Evolutionary conservation across 2,888 invertebrate genomes (phyloP).

Genomic region (Cheiracanthium punctorium): DNA sequence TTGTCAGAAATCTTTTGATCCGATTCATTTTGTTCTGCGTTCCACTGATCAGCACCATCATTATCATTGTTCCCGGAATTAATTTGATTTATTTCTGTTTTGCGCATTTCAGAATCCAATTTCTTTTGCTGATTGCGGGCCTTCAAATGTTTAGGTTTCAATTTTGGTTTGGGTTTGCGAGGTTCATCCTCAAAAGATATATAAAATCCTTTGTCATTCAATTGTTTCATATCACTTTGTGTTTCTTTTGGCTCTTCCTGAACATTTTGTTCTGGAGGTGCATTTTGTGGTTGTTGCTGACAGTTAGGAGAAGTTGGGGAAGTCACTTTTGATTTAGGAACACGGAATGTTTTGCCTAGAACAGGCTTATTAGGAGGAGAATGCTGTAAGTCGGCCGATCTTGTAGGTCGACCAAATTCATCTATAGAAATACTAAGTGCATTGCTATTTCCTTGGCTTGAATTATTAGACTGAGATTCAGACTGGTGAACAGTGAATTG

Average conservation of each 20-base stretch:
- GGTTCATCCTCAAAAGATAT: conserved; percentile 91
- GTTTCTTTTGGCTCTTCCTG: neutral
- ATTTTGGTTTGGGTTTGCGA: conserved; percentile 88
- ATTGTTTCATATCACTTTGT: conserved; percentile 25
- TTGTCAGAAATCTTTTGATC: neutral
- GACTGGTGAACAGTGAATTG: conserved; percentile 38
- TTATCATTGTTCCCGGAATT: neutral
- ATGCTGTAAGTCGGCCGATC: conserved; percentile 72
- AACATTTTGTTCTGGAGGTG: neutral
- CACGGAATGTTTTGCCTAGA: conserved; percentile 74
- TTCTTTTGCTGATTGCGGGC: conserved; percentile 69
- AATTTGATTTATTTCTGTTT: neutral
- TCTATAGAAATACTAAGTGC: conserved; percentile 41
- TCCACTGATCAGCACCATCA: neutral
- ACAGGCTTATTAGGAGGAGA: conserved; percentile 88
- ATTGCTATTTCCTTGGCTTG: conserved; percentile 20
- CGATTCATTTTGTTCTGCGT: neutral
- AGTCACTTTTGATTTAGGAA: conserved; percentile 73
- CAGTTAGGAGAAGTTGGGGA: conserved; percentile 68
- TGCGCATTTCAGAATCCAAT: conserved; percentile 54
- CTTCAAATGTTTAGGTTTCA: conserved; percentile 78
- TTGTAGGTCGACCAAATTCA: conserved; percentile 65
- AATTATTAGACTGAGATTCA: conserved; percentile 15
- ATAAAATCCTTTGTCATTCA: conserved; percentile 82
- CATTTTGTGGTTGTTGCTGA: conserved; percentile 28